Conservation (phyloP, 2,888 invertebrate species). For the Cephonodes hylas region DNA sequence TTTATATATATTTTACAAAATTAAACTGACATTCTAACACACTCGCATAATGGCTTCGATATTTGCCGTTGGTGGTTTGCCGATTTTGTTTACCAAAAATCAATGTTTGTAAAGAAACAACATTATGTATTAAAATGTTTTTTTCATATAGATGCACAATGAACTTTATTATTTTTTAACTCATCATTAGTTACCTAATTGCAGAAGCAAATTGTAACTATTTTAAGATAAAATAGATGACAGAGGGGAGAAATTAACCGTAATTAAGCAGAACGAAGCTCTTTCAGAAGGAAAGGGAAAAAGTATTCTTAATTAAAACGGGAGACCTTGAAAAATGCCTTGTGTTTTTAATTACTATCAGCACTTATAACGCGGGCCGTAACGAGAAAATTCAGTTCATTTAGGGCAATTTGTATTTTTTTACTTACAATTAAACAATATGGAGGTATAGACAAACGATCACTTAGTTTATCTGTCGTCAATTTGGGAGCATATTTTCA, state of each 20-base stretch:
- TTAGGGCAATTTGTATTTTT: conserved; percentile 25
- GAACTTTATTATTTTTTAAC: neutral
- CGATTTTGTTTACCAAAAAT: no score
- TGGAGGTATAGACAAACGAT: no score
- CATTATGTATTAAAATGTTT: neutral
- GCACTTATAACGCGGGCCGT: neutral
- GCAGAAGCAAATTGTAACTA: conserved; percentile 45
- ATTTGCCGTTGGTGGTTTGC: no score
- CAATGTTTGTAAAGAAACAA: no score
- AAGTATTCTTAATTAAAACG: conserved; percentile 69
- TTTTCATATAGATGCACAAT: neutral
- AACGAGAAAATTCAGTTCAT: conserved; percentile 13
- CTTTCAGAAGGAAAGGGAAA: conserved; percentile 51
- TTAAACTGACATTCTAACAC: no score
- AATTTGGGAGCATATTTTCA: no score
- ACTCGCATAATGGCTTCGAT: no score
- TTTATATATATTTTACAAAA: no score
- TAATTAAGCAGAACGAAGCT: conserved; percentile 66
- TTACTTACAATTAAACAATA: no score
- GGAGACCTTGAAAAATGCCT: conserved; percentile 55
- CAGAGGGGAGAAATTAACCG: conserved; percentile 56
- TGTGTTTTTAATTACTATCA: conserved; percentile 56
- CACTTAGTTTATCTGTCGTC: no score
- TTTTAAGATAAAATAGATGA: conserved; percentile 53
- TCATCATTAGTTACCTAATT: conserved; percentile 49